Evolutionary conservation across 2,888 invertebrate species (phyloP), one percentile per base, ranked within the genome.

Genomic region (Linnaemya vulpina): DNA sequence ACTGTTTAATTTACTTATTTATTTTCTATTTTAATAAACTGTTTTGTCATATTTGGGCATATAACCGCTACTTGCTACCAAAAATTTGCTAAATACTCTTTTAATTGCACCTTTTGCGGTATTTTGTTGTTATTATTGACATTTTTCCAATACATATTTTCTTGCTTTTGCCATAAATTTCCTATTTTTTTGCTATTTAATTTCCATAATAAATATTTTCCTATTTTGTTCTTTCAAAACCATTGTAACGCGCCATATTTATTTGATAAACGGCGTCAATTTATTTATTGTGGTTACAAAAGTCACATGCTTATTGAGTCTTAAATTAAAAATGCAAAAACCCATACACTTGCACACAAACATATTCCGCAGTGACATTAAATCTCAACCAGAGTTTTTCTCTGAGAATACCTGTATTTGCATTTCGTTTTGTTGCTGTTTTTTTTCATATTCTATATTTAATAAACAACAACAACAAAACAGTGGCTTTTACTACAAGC

Each of bases 211-310:
- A 17, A 13, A 46, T n/a, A n/a, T n/a, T n/a, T n/a, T n/a, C n/a
- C n/a, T 46, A n/a, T 17, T 55, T 55, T 40, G 11, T 51, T 25
- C 62, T 17, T 75, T 43, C 35, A 38, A 49, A 51, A 58, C 9
- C 63, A 38, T 53, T 78, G 62, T 43, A 75, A 43, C 43, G 70
- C 84, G 84, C 77, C 84, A 84, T 77, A 84, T 81, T 77, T 84
- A 84, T 81, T 77, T 84, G 77, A 84, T 73, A 74, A 81, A 84
- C 79, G 84, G 84, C 84, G 81, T 84, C 77, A 81, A 78, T 58
- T 58, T 22, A 62, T 40, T 71, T 22, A 62, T 40, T 71, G 46
- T 30, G 30, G 10, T 67, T 62, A 30, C 62, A 75, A 55, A 40
- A 75, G 60, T 51, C 82, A 82, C 71, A 82, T 76, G 76, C 65